Base-by-base conservation (phyloP, 2,113 vertebrate genomes). In the Megaptera novaeangliae region DNA sequence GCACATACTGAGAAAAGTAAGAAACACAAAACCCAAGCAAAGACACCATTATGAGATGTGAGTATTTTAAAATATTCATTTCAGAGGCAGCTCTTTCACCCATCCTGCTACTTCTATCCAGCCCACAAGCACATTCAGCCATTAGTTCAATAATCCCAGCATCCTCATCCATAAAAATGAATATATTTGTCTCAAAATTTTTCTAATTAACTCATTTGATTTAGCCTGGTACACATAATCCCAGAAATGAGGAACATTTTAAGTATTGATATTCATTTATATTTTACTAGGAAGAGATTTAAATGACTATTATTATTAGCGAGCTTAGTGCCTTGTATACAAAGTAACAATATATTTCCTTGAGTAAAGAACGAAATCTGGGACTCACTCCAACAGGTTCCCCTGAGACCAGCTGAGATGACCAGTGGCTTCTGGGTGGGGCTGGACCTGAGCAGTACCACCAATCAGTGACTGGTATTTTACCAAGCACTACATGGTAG, bases 141-240 rank as follows among this genome's bases (percentile, higher is more conserved):
- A 12, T 59, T 29, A 17, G 8, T 39, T 68, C 83, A 68, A n/a
- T 4, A 34, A 59, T 18, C 12, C 4, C 36, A 39, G 39, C 63
- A 44, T 34, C 7, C 11, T 63, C 34, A 21, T 31, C 8, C 1
- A 27, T 31, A 80, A 39, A 72, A 46, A 95, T 80, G 17, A 95
- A 59, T 74, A 27, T 29, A 63, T 85, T 88, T 92, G 34, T 69
- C 78, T 83, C 83, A 49, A 49, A 89, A 31, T 41, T 41, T 25
- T 66, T 74, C 92, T 74, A 88, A 95, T 91, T 27, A 86, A 86
- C 18, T 92, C 31, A 29, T 59, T 89, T 90, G 92, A 82, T 81
- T 89, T 77, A 69, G 78, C 3, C 34, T 39, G 82, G 29, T 39
- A 34, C 27, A 64, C 10, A 21, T 21, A 36, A 25, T 39, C 20